phyloP scores from a whole-genome alignment of 2,888 invertebrate species.

The Epistrophella euchroma region DNA sequence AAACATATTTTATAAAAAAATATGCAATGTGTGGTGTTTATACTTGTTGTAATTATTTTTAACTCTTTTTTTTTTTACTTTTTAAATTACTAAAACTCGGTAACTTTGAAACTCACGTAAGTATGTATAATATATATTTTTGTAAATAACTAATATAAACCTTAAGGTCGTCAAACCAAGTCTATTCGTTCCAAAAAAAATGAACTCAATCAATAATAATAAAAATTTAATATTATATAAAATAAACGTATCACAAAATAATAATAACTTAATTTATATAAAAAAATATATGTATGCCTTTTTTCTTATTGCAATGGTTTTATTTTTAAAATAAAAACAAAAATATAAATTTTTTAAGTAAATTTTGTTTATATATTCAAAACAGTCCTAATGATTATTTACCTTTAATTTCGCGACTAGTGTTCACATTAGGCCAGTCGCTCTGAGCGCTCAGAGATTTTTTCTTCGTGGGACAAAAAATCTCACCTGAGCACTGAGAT shows the following conservation, averaged over 20 bases:
- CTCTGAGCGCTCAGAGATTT: no score
- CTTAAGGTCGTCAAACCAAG: constrained; percentile 50
- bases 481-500: no score
- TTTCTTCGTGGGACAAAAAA: no score
- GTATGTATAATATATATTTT: constrained; percentile 41
- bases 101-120: constrained; percentile 65
- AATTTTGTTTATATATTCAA: background rate
- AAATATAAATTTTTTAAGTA: constrained; percentile 1
- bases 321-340: constrained; percentile 32
- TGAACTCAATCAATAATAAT: constrained; percentile 31
- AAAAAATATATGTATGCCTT: constrained; percentile 24
- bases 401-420: no score
- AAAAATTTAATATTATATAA: constrained; percentile 28
- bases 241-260: constrained; percentile 70
- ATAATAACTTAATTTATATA: constrained; percentile 20
- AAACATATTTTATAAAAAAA: constrained; percentile 40
- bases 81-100: constrained; percentile 55
- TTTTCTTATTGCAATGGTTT: constrained; percentile 37
- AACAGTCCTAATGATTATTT: constrained; percentile 6
- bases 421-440: no score
- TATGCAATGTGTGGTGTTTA: constrained; percentile 72
- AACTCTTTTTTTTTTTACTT: constrained; percentile 31
- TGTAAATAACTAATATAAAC: constrained; percentile 45
- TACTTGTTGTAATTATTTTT: constrained; percentile 67
- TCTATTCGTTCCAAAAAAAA: constrained; percentile 49